Conservation (phyloP, 2,113 vertebrate species). For the Pungitius pungitius region DNA sequence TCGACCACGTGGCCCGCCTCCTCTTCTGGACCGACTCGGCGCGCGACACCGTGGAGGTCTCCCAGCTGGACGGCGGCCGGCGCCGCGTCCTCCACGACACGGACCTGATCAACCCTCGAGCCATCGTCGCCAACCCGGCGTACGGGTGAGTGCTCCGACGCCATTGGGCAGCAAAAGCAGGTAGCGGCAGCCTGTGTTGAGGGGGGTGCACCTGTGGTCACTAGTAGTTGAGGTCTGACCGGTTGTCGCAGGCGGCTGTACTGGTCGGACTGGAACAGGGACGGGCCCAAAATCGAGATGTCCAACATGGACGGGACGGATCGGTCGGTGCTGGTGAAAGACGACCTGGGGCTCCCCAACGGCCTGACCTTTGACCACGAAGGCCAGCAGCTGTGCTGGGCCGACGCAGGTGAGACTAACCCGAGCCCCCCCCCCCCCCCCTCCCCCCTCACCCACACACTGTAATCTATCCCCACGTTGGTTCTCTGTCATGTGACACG, state of each 20-base stretch:
- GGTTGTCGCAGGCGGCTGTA: slow-evolving; percentile 84
- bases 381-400: slow-evolving; percentile 91
- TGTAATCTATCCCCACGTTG: too few relatives aligned
- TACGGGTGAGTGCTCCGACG: slow-evolving; percentile 80
- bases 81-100: slow-evolving; percentile 87
- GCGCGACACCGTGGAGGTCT: slow-evolving; percentile 90
- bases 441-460: too few relatives aligned
- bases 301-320: slow-evolving; percentile 93
- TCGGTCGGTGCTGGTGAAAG: slow-evolving; percentile 85
- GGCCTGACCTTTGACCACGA: slow-evolving; percentile 87
- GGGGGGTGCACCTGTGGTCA: neutral
- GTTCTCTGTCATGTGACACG: neutral
- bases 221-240: neutral
- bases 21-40: slow-evolving; percentile 96
- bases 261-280: slow-evolving; percentile 96
- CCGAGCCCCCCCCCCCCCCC: neutral
- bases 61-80: slow-evolving; percentile 87
- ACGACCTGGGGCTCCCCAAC: slow-evolving; percentile 89
- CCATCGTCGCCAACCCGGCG: slow-evolving; percentile 85
- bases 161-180: too few relatives aligned
- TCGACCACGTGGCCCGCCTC: slow-evolving; percentile 90
- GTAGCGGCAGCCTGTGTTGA: neutral
- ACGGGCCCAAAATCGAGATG: slow-evolving; percentile 92
- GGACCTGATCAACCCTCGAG: slow-evolving; percentile 89
- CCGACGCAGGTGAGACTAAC: slow-evolving; percentile 88